phyloP scores from a whole-genome alignment of 1,140 invertebrate species.

The Carposina sasakii region DNA sequence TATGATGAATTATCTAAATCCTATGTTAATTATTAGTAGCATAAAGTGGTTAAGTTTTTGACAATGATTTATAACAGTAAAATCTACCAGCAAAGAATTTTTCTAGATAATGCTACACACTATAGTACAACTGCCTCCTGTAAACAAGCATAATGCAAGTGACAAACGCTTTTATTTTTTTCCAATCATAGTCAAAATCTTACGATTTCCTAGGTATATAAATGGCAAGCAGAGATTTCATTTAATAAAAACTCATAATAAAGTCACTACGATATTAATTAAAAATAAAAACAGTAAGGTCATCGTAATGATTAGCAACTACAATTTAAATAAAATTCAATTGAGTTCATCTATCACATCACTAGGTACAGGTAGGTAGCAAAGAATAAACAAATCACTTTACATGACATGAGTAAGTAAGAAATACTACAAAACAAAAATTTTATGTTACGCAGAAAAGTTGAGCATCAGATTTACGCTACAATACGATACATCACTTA shows the following conservation, averaged over 20 bases:
- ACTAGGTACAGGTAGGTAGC: conserved; percentile 41
- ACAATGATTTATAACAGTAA: too few species aligned
- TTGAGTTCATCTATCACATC: conserved; percentile 34
- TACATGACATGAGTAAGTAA: conserved; percentile 24
- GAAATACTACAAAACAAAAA: conserved; percentile 22
- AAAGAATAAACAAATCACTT: conserved; percentile 52
- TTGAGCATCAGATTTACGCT: conserved; percentile 30
- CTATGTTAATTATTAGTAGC: too few species aligned
- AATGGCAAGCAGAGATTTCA: conserved; percentile 41
- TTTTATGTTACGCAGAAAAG: conserved; percentile 21
- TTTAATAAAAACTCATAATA: conserved; percentile 31
- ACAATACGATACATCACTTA: neutral
- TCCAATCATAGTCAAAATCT: too few species aligned
- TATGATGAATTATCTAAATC: too few species aligned
- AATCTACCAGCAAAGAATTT: too few species aligned
- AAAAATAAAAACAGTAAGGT: conserved; percentile 25
- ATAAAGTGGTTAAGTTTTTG: too few species aligned
- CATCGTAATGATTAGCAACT: conserved; percentile 38
- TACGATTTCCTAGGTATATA: too few species aligned
- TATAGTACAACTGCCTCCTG: too few species aligned
- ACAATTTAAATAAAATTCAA: conserved; percentile 45
- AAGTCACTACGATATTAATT: conserved; percentile 41
- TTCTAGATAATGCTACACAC: too few species aligned
- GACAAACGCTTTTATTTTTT: too few species aligned
- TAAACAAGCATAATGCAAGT: too few species aligned